These are phyloP conservation scores for Endomychus coccineus DNA, from an alignment of 2,888 invertebrate genomes.

Conservation along the genomic window DNA sequence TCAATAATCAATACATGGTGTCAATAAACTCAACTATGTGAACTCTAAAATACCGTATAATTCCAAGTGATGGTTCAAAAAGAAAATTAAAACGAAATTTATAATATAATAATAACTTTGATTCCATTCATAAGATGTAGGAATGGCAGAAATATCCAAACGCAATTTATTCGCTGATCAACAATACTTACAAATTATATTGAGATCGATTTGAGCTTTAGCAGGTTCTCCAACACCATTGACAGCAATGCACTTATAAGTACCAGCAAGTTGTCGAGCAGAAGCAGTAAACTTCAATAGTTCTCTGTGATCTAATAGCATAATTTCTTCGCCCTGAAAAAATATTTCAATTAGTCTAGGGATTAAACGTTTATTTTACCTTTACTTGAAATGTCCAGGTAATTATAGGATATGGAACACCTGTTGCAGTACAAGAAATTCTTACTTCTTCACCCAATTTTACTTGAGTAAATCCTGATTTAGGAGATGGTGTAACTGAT, in stretches of 20 bases:
- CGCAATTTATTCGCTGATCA: no score
- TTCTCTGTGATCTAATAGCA: conserved; percentile 53
- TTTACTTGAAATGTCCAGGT: conserved; percentile 55
- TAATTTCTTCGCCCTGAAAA: conserved; percentile 54
- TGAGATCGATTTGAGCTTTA: conserved; percentile 57
- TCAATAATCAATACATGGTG: no score
- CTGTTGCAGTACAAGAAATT: conserved; percentile 64
- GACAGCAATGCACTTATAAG: conserved; percentile 63
- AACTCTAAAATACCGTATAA: no score
- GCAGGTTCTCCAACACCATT: conserved; percentile 73
- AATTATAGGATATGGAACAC: conserved; percentile 65
- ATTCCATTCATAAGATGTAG: no score
- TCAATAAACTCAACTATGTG: no score
- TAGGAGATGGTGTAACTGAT: conserved; percentile 57
- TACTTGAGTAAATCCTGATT: conserved; percentile 63
- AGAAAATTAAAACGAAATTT: no score
- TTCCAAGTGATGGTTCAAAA: no score
- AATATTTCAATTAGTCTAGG: not conserved
- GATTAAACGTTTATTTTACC: not conserved
- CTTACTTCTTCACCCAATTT: conserved; percentile 66
- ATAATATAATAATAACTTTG: no score
- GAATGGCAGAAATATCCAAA: no score
- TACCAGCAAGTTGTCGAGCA: conserved; percentile 60
- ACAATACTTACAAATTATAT: conserved; percentile 63
- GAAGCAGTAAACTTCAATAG: conserved; percentile 58